Evolutionary conservation across 2,797 vertebrate species (phyloP), one percentile per base, ranked within the genome.

Genomic region (Poeciliopsis turneri): DNA sequence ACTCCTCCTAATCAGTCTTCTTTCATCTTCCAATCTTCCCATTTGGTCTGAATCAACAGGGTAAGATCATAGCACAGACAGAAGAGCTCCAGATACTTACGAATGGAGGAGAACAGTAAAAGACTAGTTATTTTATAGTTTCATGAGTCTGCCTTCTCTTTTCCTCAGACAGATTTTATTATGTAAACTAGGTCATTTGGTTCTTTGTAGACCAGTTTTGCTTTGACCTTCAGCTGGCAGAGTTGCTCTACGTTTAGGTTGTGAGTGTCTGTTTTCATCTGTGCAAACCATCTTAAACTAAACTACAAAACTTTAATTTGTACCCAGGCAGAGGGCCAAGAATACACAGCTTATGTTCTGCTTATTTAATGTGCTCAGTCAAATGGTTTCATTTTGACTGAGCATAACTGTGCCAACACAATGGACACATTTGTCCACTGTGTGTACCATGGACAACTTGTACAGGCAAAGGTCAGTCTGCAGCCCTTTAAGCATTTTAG

Each of bases 31-130:
- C 78, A 84, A 82, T 85, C 77, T 28, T 28, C 53, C 87, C 92
- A 91, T 94, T 92, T 94, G 93, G 90, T 94, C 79, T 92, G 84
- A 87, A 92, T 94, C 90, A 93, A 87, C 39, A 86, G 86, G 78
- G 77, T 85, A 84, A 89, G 88, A 88, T 92, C 88, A 90, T 78
- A 90, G 87, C 78, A 59, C 72, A 84, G 45, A 79, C 46, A 79
- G 79, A 72, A 78, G 78, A 82, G 76, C 89, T 87, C 81, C 72
- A 86, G 92, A 93, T 93, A 92, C 75, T 81, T 83, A 78, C 76
- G 83, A 90, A 84, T 84, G 87, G 88, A 77, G 36, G 73, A 86
- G 79, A 43, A 82, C 84, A 83, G 84, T 90, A 84, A 89, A 91
- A 90, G 39, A 84, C 51, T 77, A 71, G 78, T 90, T 83, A 83